phyloP scores from a whole-genome alignment of 92 coral and sea anemone species.

The Palythoa caribaeorum region DNA sequence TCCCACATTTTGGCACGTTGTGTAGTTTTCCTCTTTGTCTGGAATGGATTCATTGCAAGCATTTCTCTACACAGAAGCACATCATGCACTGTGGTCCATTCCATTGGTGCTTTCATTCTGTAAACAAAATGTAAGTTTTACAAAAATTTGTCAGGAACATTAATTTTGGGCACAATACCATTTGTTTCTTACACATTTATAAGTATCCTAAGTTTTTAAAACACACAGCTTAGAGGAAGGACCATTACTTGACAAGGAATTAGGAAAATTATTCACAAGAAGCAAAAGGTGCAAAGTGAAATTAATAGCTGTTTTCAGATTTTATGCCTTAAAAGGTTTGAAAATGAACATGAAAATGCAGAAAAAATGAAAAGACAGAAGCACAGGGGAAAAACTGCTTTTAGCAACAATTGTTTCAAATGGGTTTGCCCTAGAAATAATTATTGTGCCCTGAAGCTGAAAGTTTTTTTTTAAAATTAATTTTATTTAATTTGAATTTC shows the following conservation, averaged over 20 bases:
- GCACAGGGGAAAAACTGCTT: not conserved
- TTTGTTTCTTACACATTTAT: slow-evolving; percentile 1
- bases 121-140: slow-evolving; percentile 17
- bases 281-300: not conserved
- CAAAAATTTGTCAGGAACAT: slow-evolving; percentile 8
- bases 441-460: slow-evolving; percentile 4
- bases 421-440: not conserved
- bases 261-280: not conserved
- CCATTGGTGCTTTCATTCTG: slow-evolving; percentile 60
- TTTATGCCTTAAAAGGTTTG: not conserved
- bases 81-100: slow-evolving; percentile 64
- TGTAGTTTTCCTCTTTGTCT: slow-evolving; percentile 63
- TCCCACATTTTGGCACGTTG: slow-evolving; percentile 63
- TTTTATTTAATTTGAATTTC: not conserved
- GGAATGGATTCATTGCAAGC: slow-evolving; percentile 60
- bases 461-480: not conserved
- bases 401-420: not conserved
- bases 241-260: slow-evolving; percentile 6
- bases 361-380: slow-evolving; percentile 1
- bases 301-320: slow-evolving; percentile 6
- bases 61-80: slow-evolving; percentile 62
- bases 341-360: not conserved
- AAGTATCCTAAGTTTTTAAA: not conserved
- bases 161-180: not conserved
- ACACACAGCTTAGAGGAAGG: not conserved